A percentile compares a stretch with the other conserved stretches of the same genome.
phyloP scores from a whole-genome alignment of 1,140 invertebrate species.

The Formica selysi region DNA sequence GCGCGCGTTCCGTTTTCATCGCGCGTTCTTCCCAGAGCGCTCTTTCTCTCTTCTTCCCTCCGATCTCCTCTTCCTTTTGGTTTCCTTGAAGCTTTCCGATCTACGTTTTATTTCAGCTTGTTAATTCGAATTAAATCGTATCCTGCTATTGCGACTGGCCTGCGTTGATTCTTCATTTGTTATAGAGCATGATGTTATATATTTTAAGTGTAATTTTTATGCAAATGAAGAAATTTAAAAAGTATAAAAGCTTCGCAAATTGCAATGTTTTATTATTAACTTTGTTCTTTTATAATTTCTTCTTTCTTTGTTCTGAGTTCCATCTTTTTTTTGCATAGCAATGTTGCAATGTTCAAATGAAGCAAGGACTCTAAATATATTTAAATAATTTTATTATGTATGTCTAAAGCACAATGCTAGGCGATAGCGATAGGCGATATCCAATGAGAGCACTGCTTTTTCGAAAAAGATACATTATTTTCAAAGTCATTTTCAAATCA shows the following conservation, averaged over 20 bases:
- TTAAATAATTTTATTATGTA: background rate
- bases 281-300: background rate
- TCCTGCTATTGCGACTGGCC: background rate
- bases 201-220: background rate
- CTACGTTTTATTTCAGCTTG: background rate
- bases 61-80: background rate
- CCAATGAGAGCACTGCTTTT: no score
- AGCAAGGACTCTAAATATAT: background rate
- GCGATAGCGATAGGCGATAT: no score
- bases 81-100: no score
- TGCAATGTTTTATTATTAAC: background rate
- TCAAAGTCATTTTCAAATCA: no score
- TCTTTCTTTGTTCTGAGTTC: background rate
- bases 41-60: background rate
- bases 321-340: background rate
- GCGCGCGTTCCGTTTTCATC: background rate
- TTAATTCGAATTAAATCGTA: constrained; percentile 36
- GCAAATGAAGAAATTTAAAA: background rate
- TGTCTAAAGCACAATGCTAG: no score
- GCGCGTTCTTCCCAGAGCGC: background rate
- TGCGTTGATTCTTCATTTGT: background rate
- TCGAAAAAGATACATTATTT: no score
- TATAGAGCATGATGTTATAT: background rate
- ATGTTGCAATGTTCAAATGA: background rate
- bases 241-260: no score